Conservation (phyloP, 2,888 invertebrate genomes). For the Alentia gelatinosa region DNA sequence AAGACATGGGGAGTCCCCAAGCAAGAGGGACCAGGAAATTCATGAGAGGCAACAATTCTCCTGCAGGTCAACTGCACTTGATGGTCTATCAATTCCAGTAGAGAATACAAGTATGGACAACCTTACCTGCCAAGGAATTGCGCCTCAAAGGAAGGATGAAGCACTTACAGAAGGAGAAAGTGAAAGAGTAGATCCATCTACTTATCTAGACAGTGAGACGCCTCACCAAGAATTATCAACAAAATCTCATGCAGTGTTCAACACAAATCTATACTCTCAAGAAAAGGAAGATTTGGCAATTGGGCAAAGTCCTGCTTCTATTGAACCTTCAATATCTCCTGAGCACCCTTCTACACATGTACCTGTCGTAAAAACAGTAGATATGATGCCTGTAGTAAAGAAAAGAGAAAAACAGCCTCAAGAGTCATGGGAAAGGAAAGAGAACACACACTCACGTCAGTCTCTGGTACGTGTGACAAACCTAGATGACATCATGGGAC, state of each 20-base stretch:
- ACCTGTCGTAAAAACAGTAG: too few species aligned
- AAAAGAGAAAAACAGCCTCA: background rate
- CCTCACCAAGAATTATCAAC: background rate
- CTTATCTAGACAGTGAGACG: background rate
- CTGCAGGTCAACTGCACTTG: too few species aligned
- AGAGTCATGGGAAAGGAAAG: background rate
- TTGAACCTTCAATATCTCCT: background rate
- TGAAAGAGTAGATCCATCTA: background rate
- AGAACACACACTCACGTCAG: background rate
- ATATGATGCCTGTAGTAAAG: background rate
- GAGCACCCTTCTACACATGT: too few species aligned
- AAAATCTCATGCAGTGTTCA: background rate
- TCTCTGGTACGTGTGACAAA: conserved; percentile 33
- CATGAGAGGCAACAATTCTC: too few species aligned
- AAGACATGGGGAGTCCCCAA: too few species aligned
- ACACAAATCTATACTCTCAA: background rate
- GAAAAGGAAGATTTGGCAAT: too few species aligned
- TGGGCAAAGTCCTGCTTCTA: too few species aligned
- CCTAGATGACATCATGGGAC: conserved; percentile 28
- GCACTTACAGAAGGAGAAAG: background rate
- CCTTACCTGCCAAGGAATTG: background rate
- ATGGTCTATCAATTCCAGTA: too few species aligned
- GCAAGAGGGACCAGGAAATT: too few species aligned
- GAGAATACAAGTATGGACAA: background rate
- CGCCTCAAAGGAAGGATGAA: background rate